Evolutionary conservation across 35 echinoderm and acorn worm genomes (phyloP), one percentile per base, ranked within the genome.

Genomic region (Apostichopus japonicus): DNA sequence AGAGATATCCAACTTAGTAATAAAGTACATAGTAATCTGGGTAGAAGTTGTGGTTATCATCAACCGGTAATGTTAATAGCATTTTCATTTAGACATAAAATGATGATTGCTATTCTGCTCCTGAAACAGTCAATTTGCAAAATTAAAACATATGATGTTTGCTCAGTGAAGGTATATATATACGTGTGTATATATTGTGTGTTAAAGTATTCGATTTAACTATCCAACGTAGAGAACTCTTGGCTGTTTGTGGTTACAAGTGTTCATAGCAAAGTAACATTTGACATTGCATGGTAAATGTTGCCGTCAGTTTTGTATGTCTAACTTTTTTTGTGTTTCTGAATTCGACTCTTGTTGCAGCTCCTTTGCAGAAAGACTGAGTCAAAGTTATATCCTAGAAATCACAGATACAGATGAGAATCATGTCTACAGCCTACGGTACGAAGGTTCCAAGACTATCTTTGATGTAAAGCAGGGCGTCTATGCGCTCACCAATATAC

Each of bases 401-500:
- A 97, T 97, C 14, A 93, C 77, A 4, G 93, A 97, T 59, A 93
- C 75, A 5, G 95, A 96, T 79, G 80, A 94, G 9, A 67, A 78
- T 24, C 80, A 86, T 22, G 90, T 84, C 4, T 96, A 96, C 90
- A 94, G 65, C 53, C 93, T 94, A 22, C 63, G 93, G n/a, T 96
- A 94, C 54, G 89, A 94, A 24, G 95, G 95, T 63, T 96, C 83
- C 90, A 96, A 96, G 87, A 98, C 95, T 6, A 96, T 99, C 55
- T 55, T 94, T 65, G 95, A 96, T 53, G 95, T 98, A 5, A 98
- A 98, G 59, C 95, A 95, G 78, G 95, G 95, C 14, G 90, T 99
- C 8, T 92, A 10, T 73, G 80, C 95, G 10, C 63, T 99, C 61
- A 99, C 94, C 5, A 92, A 94, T 73, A 91, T 99, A 77, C 91